Base-by-base conservation (phyloP, 2,888 invertebrate genomes). In the Melangyna quadrimaculata region DNA sequence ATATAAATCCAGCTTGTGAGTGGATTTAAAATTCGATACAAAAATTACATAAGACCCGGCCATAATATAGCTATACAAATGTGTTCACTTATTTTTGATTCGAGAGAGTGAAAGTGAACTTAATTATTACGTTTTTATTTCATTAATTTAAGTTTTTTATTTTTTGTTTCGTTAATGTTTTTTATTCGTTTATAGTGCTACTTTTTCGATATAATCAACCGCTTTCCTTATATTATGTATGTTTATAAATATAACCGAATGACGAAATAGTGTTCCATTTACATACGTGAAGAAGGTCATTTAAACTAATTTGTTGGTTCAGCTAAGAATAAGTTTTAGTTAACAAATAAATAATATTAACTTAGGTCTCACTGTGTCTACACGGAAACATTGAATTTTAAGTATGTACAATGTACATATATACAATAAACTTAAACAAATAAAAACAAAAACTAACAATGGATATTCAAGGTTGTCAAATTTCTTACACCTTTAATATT, bases 21-120 rank as follows among this genome's bases (percentile, higher is more conserved):
- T 43, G 29, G 48, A 14, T 14, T 70, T 53, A 63, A 53, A 12
- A 19, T n/a, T 43, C 19, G 37, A 67, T n/a, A n/a, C 40, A 57
- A 57, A 48, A 37, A 57, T 10, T 17, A 37, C 12, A 53, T 40
- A 53, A 53, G 29, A 3, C 8, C n/a, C n/a, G n/a, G n/a, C n/a
- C n/a, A n/a, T n/a, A n/a, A n/a, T 1, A 2, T 1, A 14, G 48
- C 14, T 22, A 12, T 10, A 1, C 24, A 22, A 19, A 19, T 24
- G 5, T 17, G 27, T 29, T 53, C n/a, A 53, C 5, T 29, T 17
- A 0, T 17, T 78, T 78, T 65, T n/a, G 14, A 73, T 35, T 53
- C 48, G 73, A 78, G 73, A 78, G 73, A 73, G 72, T 78, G 78
- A 78, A 78, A 78, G 78, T 48, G 55, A 63, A 29, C 9, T 63